These are phyloP conservation scores for Harpegnathos saltator DNA, from an alignment of 1,140 invertebrate species.

Conservation along the genomic window DNA sequence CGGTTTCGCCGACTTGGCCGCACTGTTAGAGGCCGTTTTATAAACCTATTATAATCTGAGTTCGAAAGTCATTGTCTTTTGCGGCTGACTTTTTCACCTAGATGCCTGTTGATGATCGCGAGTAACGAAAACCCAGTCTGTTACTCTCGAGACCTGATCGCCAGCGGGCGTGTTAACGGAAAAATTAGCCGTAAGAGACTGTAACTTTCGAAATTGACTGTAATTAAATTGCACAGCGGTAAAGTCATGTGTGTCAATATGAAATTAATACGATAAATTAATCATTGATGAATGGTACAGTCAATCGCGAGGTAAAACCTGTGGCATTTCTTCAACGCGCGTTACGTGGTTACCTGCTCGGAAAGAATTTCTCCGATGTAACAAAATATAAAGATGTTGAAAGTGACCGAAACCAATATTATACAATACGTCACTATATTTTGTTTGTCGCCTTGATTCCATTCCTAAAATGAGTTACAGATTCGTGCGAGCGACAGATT, in stretches of 20 bases:
- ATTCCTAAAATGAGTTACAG: constrained; percentile 68
- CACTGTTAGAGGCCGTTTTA: constrained; percentile 66
- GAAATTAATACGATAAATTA: constrained; percentile 4
- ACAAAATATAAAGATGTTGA: constrained; percentile 78
- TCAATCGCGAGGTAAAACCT: neutral
- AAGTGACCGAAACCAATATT: constrained; percentile 69
- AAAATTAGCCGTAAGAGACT: too few relatives aligned
- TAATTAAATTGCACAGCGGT: constrained; percentile 38
- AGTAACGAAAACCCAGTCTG: too few relatives aligned
- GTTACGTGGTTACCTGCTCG: constrained; percentile 67
- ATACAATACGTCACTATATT: constrained; percentile 43
- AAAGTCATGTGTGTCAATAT: constrained; percentile 1
- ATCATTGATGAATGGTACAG: constrained; percentile 10
- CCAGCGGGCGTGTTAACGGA: too few relatives aligned
- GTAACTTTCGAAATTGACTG: too few relatives aligned
- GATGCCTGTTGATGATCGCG: too few relatives aligned
- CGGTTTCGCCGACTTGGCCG: constrained; percentile 65
- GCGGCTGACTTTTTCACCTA: too few relatives aligned
- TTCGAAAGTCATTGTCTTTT: too few relatives aligned
- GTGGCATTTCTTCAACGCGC: neutral
- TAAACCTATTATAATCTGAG: neutral
- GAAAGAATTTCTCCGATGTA: constrained; percentile 76
- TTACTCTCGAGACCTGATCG: too few relatives aligned
- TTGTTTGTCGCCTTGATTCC: constrained; percentile 49
- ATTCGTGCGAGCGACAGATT: neutral